Conservation (phyloP, 1,140 invertebrate genomes). For the Drosophila parabipectinata region DNA sequence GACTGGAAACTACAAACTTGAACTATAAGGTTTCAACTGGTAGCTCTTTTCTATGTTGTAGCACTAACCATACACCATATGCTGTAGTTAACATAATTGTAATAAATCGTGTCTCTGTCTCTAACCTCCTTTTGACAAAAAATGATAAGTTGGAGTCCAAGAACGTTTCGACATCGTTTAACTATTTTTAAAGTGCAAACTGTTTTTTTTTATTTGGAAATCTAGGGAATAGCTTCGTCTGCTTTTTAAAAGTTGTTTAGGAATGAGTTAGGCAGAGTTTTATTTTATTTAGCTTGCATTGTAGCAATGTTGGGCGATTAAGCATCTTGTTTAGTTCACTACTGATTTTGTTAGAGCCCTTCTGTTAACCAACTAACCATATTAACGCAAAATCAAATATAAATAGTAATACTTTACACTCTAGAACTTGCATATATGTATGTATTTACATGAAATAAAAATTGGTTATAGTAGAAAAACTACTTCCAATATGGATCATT, state of each 20-base stretch:
- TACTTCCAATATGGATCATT: background rate
- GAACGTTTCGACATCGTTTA: too few relatives aligned
- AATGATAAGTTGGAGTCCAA: too few relatives aligned
- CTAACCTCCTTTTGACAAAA: too few relatives aligned
- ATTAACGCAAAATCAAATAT: background rate
- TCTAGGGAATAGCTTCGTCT: background rate
- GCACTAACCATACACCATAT: too few relatives aligned
- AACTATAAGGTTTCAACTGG: too few relatives aligned
- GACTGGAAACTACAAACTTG: too few relatives aligned
- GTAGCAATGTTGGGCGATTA: background rate
- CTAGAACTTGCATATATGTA: background rate
- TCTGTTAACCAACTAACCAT: background rate
- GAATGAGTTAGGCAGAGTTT: background rate
- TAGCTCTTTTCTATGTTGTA: too few relatives aligned
- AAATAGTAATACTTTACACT: background rate
- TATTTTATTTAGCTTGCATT: background rate
- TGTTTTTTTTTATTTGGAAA: too few relatives aligned
- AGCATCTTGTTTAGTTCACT: background rate
- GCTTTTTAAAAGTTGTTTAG: background rate
- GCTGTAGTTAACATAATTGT: too few relatives aligned
- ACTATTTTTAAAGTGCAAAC: too few relatives aligned
- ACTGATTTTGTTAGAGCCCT: background rate
- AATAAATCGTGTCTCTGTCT: too few relatives aligned
- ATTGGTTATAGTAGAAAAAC: background rate
- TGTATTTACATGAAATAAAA: conserved; percentile 1